Percentiles rank a stretch among this genome's conserved stretches.
These are phyloP conservation scores for Cataglyphis hispanica DNA, from an alignment of 1,140 invertebrate genomes.

Conservation along the genomic window DNA sequence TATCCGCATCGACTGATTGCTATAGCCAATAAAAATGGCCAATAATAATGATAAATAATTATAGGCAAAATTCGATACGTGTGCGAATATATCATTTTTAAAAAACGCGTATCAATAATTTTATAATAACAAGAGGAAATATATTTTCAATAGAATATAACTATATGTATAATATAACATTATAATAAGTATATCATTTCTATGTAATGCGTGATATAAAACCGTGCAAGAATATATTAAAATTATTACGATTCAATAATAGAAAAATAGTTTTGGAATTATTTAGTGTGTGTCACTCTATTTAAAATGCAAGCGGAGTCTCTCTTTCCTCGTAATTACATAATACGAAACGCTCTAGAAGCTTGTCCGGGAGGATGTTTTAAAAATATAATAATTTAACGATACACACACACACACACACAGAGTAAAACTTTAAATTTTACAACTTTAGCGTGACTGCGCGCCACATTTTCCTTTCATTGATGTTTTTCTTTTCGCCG, in stretches of 20 bases:
- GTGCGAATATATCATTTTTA: background rate
- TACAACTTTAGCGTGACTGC: conserved; percentile 20
- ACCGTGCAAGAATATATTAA: background rate
- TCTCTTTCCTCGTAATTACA: background rate
- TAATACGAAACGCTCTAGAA: background rate
- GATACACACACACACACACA: too few relatives aligned
- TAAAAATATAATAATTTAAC: conserved; percentile 16
- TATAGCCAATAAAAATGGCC: background rate
- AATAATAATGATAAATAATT: background rate
- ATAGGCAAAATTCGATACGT: too few relatives aligned
- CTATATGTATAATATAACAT: too few relatives aligned
- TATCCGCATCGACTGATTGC: background rate
- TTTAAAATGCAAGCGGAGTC: background rate
- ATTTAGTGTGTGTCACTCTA: background rate
- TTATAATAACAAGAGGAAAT: background rate
- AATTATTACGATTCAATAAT: background rate
- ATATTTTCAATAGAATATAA: background rate
- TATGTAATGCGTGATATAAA: background rate
- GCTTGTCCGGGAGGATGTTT: background rate
- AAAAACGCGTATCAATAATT: background rate
- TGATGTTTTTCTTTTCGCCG: background rate
- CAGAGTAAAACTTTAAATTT: background rate
- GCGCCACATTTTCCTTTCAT: background rate
- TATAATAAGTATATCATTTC: background rate
- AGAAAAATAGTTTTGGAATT: background rate